phyloP scores from a whole-genome alignment of 2,888 invertebrate species.

The Drosophila lutescens region DNA sequence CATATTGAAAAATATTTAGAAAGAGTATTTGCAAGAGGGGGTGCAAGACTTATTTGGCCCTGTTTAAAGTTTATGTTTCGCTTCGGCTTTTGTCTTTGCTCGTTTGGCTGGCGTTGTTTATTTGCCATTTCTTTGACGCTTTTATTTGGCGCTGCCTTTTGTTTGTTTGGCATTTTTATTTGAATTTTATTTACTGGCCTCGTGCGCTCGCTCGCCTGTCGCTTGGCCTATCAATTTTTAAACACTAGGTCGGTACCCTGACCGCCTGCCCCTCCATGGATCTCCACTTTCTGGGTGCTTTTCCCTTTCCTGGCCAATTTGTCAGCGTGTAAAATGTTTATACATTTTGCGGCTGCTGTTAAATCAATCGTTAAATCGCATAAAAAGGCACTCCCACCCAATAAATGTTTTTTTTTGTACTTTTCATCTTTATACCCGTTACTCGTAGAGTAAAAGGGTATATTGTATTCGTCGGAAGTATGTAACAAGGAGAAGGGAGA shows the following conservation, averaged over 20 bases:
- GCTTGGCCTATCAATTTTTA: constrained; percentile 67
- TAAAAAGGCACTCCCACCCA: constrained; percentile 48
- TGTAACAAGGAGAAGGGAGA: too few species aligned
- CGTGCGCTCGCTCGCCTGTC: constrained; percentile 20
- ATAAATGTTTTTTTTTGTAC: constrained; percentile 21
- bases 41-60: background rate
- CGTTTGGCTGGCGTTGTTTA: constrained; percentile 61
- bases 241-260: constrained; percentile 49
- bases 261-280: constrained; percentile 8
- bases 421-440: constrained; percentile 14
- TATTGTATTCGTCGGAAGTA: too few species aligned
- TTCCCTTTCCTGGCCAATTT: constrained; percentile 53
- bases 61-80: constrained; percentile 38
- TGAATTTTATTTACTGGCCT: constrained; percentile 74
- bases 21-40: constrained; percentile 44
- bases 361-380: constrained; percentile 75
- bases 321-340: constrained; percentile 55
- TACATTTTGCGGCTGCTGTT: constrained; percentile 65
- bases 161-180: constrained; percentile 76
- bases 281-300: background rate
- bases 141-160: constrained; percentile 61
- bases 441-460: background rate
- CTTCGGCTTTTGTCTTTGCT: constrained; percentile 44
- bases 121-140: constrained; percentile 77
- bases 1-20: background rate